phyloP scores from a whole-genome alignment of 1,140 invertebrate genomes.

The Coboldia fuscipes region DNA sequence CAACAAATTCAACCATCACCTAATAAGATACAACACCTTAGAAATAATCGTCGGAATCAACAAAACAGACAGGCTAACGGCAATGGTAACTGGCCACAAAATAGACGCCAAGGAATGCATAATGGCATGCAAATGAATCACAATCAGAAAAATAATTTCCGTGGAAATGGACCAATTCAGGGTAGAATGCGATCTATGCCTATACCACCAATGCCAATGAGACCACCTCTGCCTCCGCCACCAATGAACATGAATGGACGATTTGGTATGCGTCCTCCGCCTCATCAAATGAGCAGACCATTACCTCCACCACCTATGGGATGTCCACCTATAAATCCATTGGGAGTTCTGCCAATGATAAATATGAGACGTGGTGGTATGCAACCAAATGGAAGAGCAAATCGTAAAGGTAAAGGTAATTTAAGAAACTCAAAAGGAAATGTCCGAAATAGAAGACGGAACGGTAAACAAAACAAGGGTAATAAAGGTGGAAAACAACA shows the following conservation, averaged over 20 bases:
- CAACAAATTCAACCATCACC: not conserved
- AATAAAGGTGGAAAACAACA: not conserved
- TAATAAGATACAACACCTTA: not conserved
- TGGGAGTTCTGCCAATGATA: not conserved
- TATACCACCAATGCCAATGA: slow-evolving; percentile 2
- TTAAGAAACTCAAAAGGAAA: not conserved
- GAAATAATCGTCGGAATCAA: not conserved
- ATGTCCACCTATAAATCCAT: slow-evolving; percentile 1
- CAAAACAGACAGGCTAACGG: not conserved
- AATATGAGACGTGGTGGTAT: not conserved
- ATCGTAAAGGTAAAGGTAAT: not conserved
- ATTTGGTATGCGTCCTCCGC: not conserved
- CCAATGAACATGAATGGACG: not conserved
- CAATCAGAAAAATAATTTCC: not conserved
- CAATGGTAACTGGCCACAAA: not conserved
- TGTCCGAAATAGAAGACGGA: not conserved
- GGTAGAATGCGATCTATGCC: not conserved
- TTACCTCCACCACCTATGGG: slow-evolving; percentile 7
- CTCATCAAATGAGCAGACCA: too few relatives aligned
- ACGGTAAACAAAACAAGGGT: not conserved
- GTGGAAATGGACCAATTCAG: not conserved
- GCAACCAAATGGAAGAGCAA: not conserved
- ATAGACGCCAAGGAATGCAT: not conserved
- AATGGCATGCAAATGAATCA: not conserved
- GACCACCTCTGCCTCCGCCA: slow-evolving; percentile 8